Percentiles rank a stretch among this genome's conserved stretches.
Conservation (phyloP, 2,113 vertebrate genomes). For the Puffinus mauretanicus region DNA sequence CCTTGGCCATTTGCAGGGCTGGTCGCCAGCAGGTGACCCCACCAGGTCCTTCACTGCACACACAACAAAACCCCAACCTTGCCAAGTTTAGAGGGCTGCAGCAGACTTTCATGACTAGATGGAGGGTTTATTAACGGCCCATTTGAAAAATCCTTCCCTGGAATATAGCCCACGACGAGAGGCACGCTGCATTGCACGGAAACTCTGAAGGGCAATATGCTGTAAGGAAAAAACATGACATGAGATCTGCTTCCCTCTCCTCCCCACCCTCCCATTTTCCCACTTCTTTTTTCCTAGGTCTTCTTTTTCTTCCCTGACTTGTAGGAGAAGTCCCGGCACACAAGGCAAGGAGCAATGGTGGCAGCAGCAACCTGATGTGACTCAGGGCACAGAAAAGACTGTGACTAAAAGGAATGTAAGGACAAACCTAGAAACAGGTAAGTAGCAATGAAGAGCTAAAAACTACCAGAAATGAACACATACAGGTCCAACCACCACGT, state of each 20-base stretch:
- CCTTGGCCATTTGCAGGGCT: background rate
- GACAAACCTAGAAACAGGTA: background rate
- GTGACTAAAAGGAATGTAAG: background rate
- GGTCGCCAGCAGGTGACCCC: background rate
- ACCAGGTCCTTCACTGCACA: background rate
- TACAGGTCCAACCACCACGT: background rate
- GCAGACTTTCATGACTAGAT: background rate
- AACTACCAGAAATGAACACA: background rate
- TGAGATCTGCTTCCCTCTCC: background rate
- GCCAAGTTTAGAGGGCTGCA: background rate
- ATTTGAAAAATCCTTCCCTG: background rate
- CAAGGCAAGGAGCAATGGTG: background rate
- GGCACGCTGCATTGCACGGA: background rate
- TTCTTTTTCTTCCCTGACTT: background rate
- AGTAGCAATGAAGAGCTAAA: background rate
- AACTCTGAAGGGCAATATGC: background rate
- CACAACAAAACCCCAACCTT: background rate
- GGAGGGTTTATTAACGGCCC: background rate
- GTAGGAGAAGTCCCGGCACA: background rate
- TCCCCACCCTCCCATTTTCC: background rate
- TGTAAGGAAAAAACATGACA: background rate
- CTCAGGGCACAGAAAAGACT: background rate
- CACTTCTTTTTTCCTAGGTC: background rate
- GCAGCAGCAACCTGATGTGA: background rate
- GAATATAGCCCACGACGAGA: background rate